Conservation (phyloP, 2,113 vertebrate species). For the Aegotheles bennettii region DNA sequence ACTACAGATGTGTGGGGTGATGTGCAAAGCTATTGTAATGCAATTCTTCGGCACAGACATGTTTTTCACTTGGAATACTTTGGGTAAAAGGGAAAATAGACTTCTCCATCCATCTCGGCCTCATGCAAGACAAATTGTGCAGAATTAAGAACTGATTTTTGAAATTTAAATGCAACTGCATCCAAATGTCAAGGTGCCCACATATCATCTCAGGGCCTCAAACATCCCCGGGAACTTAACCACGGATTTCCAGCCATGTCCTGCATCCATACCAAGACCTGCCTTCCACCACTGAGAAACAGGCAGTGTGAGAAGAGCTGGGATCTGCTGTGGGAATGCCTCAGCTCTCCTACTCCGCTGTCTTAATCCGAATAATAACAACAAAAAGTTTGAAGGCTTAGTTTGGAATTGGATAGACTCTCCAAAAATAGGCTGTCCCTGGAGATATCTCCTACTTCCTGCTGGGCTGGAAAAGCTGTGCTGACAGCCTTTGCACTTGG, state of each 20-base stretch:
- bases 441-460: constrained; percentile 55
- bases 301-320: neutral
- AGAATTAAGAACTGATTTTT: neutral
- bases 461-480: constrained; percentile 40
- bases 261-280: neutral
- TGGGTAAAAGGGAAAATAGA: neutral
- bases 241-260: neutral
- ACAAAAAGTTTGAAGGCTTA: constrained; percentile 32
- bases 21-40: neutral
- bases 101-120: neutral
- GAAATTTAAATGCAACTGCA: neutral
- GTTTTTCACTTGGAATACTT: neutral
- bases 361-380: neutral
- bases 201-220: neutral
- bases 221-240: neutral
- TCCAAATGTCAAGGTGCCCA: neutral
- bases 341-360: neutral
- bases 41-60: neutral
- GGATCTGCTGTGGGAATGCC: constrained; percentile 43
- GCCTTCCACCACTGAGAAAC: neutral
- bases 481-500: neutral
- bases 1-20: neutral
- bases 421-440: constrained; percentile 57
- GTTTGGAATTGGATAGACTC: constrained; percentile 24
- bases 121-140: neutral